Conservation (phyloP, 2,113 vertebrate genomes). For the Oncorhynchus tshawytscha region DNA sequence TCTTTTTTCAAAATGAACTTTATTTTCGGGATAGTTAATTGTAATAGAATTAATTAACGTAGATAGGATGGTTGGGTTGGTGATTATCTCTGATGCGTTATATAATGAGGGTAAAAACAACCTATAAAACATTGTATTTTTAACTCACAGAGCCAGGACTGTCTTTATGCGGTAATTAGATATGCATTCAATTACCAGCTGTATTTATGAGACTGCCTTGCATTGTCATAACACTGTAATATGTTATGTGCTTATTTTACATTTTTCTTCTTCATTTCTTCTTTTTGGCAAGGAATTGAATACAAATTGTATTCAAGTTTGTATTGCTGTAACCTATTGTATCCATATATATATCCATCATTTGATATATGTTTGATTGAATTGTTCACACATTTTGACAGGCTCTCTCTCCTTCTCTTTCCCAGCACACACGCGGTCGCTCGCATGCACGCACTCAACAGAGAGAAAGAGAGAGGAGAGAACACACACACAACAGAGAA, state of each 20-base stretch:
- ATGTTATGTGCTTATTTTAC: neutral
- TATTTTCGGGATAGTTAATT: constrained; percentile 56
- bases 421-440: too few relatives aligned
- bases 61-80: constrained; percentile 30
- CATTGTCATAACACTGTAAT: neutral
- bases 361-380: neutral
- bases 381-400: neutral
- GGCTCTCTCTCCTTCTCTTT: neutral
- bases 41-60: constrained; percentile 34
- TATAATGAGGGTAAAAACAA: constrained; percentile 51
- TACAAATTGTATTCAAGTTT: neutral
- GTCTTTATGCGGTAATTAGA: constrained; percentile 36
- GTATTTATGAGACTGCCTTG: constrained; percentile 20
- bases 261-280: too few relatives aligned
- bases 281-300: neutral
- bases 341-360: neutral
- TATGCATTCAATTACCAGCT: constrained; percentile 45
- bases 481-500: too few relatives aligned
- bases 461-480: too few relatives aligned
- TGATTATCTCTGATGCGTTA: constrained; percentile 47
- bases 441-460: too few relatives aligned
- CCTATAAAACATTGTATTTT: constrained; percentile 29
- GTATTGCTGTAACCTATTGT: neutral
- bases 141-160: constrained; percentile 29
- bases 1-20: constrained; percentile 40